Base-by-base conservation (phyloP, 2,888 invertebrate genomes). In the Acrocera orbiculus region DNA sequence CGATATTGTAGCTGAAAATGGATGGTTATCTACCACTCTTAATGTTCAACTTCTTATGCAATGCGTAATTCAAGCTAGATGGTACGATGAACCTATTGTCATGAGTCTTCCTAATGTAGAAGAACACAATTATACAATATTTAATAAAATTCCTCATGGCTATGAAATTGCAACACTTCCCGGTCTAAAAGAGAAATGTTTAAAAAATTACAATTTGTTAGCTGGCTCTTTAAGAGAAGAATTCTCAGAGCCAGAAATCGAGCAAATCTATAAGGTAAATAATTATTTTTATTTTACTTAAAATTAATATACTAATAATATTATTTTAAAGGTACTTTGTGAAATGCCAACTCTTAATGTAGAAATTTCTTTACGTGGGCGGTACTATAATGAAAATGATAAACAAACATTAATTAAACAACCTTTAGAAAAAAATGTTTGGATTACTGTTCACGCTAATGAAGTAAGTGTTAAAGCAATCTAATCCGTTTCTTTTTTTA, bases 21-120 rank as follows among this genome's bases (percentile, higher is more conserved):
- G 92, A 30, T 95, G 90, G 87, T 63, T 96, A 6, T 66, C 74
- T 5, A 77, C 81, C 3, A 75, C 86, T 1, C 56, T 96, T 10
- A 70, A 71, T 36, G 66, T 83, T 36, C 80, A 86, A 45, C 67
- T 73, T 42, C 46, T 86, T 8, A 73, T 92, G 64, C 96, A 96
- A 62, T 81, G 85, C 69, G 66, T 92, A 10, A 69, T 93, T 4
- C 95, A 95, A 65, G 93, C 82, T 0, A 67, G 83, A 27, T 90
- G 90, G 86, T 66, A 77, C n/a, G 63, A 70, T 25, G 77, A 79
- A 47, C 70, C 75, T 0, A 73, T 77, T 8, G 63, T 90, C 2
- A 64, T 80, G 0, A 78, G 74, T 0, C 63, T 95, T 10, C 92
- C 92, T 0, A 67, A 78, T 47, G 59, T 89, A 1, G 77, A 75